These are phyloP conservation scores for Emmelina monodactyla DNA, from an alignment of 2,888 invertebrate genomes.

Conservation along the genomic window DNA sequence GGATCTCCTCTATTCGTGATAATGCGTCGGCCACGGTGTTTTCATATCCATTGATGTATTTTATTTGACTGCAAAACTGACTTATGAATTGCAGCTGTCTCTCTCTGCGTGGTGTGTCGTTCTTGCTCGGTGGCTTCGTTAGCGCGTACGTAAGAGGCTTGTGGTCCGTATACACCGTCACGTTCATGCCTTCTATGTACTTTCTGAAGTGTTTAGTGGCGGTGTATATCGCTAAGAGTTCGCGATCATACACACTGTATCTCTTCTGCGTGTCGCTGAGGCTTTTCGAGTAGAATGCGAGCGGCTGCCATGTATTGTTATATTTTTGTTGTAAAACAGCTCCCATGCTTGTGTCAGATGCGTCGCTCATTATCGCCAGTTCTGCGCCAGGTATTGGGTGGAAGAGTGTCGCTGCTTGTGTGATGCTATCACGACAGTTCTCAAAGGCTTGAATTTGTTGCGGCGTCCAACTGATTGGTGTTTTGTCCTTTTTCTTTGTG, in stretches of 20 bases:
- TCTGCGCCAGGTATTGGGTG: conserved; percentile 7
- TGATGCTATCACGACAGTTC: conserved; percentile 12
- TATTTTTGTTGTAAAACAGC: conserved; percentile 15
- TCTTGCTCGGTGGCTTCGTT: conserved; percentile 6
- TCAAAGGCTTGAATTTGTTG: conserved; percentile 12
- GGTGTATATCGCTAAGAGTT: conserved; percentile 17
- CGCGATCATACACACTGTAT: conserved; percentile 16
- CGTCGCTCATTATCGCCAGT: conserved; percentile 14
- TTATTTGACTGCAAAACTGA: conserved; percentile 14
- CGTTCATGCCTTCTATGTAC: conserved; percentile 12
- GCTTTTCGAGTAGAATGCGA: conserved; percentile 15
- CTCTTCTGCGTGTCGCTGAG: conserved; percentile 13
- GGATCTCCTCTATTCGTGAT: conserved; percentile 14
- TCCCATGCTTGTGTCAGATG: conserved; percentile 13
- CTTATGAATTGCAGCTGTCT: conserved; percentile 16
- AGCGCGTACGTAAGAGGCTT: conserved; percentile 13
- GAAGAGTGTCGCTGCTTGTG: conserved; percentile 8
- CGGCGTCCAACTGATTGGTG: conserved; percentile 11
- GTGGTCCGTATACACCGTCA: conserved; percentile 14
- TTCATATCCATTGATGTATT: conserved; percentile 12
- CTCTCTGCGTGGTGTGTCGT: conserved; percentile 13
- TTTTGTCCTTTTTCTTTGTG: conserved; percentile 15
- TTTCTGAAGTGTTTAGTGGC: conserved; percentile 14
- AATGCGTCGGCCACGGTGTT: conserved; percentile 16
- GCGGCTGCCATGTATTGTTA: conserved; percentile 12